phyloP scores from a whole-genome alignment of 1,140 invertebrate species.

The Paraescarpia echinospica region DNA sequence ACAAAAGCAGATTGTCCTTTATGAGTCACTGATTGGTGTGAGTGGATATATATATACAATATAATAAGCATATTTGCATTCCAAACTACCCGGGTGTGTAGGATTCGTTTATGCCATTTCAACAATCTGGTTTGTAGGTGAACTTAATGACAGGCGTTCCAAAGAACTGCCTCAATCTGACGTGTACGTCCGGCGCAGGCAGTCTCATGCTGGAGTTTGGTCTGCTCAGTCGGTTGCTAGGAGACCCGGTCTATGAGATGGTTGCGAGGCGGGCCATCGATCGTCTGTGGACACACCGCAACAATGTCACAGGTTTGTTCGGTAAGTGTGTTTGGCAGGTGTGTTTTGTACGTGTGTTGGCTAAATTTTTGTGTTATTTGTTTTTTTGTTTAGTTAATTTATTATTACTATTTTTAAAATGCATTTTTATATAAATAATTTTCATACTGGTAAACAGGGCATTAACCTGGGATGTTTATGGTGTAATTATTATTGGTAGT shows the following conservation, averaged over 20 bases:
- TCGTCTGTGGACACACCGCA: constrained; percentile 64
- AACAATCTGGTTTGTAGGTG: constrained; percentile 57
- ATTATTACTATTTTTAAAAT: not conserved
- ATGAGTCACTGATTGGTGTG: not conserved
- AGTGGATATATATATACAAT: no score
- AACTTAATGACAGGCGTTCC: constrained; percentile 67
- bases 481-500: no score
- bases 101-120: no score
- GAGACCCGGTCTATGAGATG: constrained; percentile 67
- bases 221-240: constrained; percentile 65
- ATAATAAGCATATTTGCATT: no score
- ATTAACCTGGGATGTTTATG: no score
- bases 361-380: constrained; percentile 16
- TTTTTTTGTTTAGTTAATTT: not conserved
- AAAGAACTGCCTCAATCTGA: constrained; percentile 63
- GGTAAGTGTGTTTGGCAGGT: constrained; percentile 53
- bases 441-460: no score
- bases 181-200: constrained; percentile 71
- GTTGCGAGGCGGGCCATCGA: constrained; percentile 64
- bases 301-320: constrained; percentile 67
- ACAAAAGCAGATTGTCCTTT: not conserved
- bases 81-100: no score
- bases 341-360: constrained; percentile 9
- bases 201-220: constrained; percentile 71
- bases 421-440: no score